These are phyloP conservation scores for Sarcoramphus papa DNA, from an alignment of 2,797 vertebrate genomes.

Conservation along the genomic window DNA sequence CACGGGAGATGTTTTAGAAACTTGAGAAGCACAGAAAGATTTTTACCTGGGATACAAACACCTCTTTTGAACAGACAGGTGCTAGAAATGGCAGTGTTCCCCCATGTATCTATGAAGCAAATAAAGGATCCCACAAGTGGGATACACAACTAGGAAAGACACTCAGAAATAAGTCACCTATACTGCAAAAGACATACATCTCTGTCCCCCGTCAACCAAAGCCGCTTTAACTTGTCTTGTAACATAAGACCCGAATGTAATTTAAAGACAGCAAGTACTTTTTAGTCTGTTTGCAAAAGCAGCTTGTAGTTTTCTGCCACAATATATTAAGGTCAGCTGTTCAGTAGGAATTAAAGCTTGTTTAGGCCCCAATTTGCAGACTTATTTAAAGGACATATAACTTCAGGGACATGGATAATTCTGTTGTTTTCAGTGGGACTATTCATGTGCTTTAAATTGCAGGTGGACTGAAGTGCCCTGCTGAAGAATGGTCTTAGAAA, in stretches of 20 bases:
- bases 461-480: background rate
- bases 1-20: background rate
- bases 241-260: background rate
- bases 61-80: background rate
- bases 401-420: background rate
- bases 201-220: background rate
- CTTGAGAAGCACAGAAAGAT: background rate
- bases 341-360: background rate
- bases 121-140: background rate
- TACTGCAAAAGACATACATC: background rate
- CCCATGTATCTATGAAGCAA: background rate
- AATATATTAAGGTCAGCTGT: background rate
- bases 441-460: background rate
- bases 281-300: background rate
- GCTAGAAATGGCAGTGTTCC: background rate
- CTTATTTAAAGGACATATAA: background rate
- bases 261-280: background rate
- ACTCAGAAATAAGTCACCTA: background rate
- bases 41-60: slow-evolving; percentile 4
- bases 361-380: background rate
- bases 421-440: background rate
- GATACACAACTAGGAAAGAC: background rate
- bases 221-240: background rate
- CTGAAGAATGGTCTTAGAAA: background rate
- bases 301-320: background rate